Conservation (phyloP, 2,797 vertebrate species). For the Helicolenus hilgendorfi region DNA sequence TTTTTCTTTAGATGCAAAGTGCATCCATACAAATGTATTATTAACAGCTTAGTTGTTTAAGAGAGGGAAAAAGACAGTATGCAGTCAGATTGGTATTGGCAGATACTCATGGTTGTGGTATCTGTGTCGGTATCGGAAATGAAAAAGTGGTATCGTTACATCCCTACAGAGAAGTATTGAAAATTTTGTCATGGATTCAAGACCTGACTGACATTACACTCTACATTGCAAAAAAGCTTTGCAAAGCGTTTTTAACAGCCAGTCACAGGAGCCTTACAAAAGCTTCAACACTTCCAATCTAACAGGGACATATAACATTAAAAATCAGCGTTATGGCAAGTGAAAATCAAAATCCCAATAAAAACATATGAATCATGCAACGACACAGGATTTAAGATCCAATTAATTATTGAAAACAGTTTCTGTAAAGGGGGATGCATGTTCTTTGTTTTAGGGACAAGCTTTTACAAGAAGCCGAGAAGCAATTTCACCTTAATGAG, state of each 20-base stretch:
- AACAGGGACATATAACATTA: neutral
- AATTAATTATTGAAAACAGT: slow-evolving; percentile 14
- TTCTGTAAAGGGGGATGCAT: neutral
- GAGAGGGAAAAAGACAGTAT: too few relatives aligned
- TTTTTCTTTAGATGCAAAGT: too few relatives aligned
- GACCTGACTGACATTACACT: neutral
- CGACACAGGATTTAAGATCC: neutral
- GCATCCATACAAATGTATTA: too few relatives aligned
- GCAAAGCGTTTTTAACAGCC: neutral
- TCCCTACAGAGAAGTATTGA: neutral
- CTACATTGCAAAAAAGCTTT: neutral
- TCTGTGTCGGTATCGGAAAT: neutral
- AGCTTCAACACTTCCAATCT: neutral
- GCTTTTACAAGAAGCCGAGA: slow-evolving; percentile 46
- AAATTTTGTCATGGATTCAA: neutral
- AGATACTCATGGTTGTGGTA: too few relatives aligned
- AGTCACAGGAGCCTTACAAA: neutral
- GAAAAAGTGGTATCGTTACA: neutral
- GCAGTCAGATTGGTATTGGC: too few relatives aligned
- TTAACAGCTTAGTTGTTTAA: too few relatives aligned
- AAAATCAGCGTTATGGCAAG: neutral
- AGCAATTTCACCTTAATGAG: slow-evolving; percentile 50
- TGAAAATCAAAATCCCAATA: neutral
- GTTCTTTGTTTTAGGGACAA: slow-evolving; percentile 27
- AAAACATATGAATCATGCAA: neutral